Conservation (phyloP, 1,140 invertebrate species). For the Neelides sp. region DNA sequence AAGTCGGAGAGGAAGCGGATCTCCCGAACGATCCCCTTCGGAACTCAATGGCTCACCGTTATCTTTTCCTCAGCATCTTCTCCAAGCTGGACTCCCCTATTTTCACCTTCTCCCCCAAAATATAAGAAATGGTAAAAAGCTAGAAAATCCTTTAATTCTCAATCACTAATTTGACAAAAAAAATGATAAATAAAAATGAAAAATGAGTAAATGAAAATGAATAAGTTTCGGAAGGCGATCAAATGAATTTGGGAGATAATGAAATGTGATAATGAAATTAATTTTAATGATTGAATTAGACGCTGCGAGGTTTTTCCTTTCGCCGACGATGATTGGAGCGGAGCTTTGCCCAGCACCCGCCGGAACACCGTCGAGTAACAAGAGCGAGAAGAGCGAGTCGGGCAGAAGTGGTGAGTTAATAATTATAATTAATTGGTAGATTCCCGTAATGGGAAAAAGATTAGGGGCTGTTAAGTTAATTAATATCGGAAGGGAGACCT, state of each 20-base stretch:
- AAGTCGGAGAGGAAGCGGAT: slow-evolving; percentile 15
- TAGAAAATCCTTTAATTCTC: too few relatives aligned
- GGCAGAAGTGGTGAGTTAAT: slow-evolving; percentile 11
- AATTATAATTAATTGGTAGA: slow-evolving; percentile 14
- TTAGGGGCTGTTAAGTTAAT: too few relatives aligned
- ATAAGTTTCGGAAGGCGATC: too few relatives aligned
- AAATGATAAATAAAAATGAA: too few relatives aligned
- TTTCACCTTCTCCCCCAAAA: slow-evolving; percentile 23
- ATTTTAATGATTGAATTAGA: slow-evolving; percentile 12
- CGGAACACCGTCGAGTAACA: slow-evolving; percentile 32
- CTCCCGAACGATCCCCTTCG: too few relatives aligned
- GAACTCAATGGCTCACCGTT: background rate
- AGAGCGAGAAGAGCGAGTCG: slow-evolving; percentile 36
- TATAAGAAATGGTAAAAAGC: slow-evolving; percentile 19
- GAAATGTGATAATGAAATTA: background rate
- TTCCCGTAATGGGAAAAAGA: slow-evolving; percentile 18
- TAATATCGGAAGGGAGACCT: slow-evolving; percentile 2
- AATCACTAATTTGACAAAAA: too few relatives aligned
- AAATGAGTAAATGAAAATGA: too few relatives aligned
- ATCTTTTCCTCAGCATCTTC: slow-evolving; percentile 17
- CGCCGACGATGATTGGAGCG: slow-evolving; percentile 40
- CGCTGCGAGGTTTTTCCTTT: slow-evolving; percentile 24
- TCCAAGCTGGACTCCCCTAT: slow-evolving; percentile 22
- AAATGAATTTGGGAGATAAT: too few relatives aligned
- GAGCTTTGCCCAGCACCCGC: slow-evolving; percentile 35